These are phyloP conservation scores for Bucco capensis DNA, from an alignment of 2,113 vertebrate genomes.

Conservation along the genomic window DNA sequence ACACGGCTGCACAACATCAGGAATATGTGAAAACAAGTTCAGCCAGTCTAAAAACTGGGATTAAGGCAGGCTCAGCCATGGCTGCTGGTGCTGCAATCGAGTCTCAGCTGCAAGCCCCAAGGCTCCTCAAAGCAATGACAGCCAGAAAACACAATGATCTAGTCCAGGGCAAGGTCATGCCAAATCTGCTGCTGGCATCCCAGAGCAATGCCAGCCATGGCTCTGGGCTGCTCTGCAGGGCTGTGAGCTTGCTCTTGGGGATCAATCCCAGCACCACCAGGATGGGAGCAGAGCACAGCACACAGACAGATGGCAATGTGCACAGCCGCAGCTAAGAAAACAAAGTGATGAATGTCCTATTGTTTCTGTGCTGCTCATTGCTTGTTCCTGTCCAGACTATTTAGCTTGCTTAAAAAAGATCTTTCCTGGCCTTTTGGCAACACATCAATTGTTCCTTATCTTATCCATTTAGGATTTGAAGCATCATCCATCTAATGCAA, in stretches of 20 bases:
- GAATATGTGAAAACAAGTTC: neutral
- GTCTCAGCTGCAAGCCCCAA: accelerated
- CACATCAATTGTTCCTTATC: neutral
- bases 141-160: neutral
- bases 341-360: neutral
- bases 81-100: neutral
- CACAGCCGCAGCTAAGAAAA: neutral
- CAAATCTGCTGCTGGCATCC: neutral
- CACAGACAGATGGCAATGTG: neutral
- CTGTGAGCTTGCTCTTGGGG: neutral
- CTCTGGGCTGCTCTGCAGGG: neutral
- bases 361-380: neutral
- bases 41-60: neutral
- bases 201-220: neutral
- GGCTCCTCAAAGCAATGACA: neutral
- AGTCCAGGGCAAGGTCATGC: neutral
- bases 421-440: neutral
- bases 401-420: constrained; percentile 22
- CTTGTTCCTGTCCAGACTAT: neutral
- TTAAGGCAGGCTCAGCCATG: neutral
- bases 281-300: neutral
- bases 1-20: neutral
- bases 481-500: neutral
- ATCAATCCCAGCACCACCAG: neutral
- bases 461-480: neutral